Evolutionary conservation across 2,797 vertebrate genomes (phyloP).

Genomic region (Tenualosa ilisha): DNA sequence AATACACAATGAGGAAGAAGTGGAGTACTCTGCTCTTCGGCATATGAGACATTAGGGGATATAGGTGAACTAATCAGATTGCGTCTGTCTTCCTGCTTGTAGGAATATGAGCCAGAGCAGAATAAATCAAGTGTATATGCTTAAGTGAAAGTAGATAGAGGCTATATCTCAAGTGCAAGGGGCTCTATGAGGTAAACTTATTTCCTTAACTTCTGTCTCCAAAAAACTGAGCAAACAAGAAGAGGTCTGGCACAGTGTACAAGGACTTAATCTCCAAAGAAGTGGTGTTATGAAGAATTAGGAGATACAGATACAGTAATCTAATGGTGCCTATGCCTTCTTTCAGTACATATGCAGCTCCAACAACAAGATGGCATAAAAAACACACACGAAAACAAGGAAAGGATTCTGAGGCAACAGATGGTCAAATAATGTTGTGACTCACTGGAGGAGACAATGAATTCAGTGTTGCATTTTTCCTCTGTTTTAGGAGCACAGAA

Average conservation of each 20-base stretch:
- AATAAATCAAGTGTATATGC: neutral
- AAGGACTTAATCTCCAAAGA: neutral
- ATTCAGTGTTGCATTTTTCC: too few relatives aligned
- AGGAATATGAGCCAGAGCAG: neutral
- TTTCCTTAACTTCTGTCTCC: neutral
- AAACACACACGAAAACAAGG: neutral
- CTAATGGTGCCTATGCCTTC: neutral
- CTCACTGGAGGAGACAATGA: too few relatives aligned
- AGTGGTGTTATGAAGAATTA: neutral
- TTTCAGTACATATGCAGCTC: neutral
- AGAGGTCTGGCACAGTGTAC: neutral
- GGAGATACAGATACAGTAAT: neutral
- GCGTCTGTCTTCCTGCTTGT: neutral
- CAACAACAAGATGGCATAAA: neutral
- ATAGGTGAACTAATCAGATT: conserved; percentile 8
- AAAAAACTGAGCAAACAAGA: neutral
- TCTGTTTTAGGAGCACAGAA: neutral
- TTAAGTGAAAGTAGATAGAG: too few relatives aligned
- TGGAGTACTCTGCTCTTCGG: neutral
- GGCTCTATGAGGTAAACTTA: too few relatives aligned
- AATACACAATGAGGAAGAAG: neutral
- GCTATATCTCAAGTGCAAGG: neutral
- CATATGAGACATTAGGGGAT: neutral
- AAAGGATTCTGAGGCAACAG: neutral
- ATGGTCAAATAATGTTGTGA: neutral